Base-by-base conservation (phyloP, 2,797 vertebrate genomes). In the Pelobates cultripes region DNA sequence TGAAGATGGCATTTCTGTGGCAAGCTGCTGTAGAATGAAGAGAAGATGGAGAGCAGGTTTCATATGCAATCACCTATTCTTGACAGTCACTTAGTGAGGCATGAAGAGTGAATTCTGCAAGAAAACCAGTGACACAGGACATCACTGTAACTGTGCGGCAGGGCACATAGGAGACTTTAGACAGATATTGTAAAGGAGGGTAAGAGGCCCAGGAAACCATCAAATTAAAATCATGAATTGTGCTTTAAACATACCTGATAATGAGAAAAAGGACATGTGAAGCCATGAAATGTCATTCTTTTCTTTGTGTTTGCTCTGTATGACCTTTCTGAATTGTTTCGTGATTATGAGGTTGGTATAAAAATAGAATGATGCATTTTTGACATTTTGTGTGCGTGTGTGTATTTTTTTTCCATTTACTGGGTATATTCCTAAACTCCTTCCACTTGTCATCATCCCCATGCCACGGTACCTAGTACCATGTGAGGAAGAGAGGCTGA, bases 281-380 rank as follows among this genome's bases (percentile, higher is more conserved):
- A 60, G 61, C 43, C 42, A 44, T 47, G 63, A 83, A 82, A 82
- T 82, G 80, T 73, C 81, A 83, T 74, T 67, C 51, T 14, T 67
- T 13, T 74, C 40, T 78, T 78, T 43, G 15, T 67, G 28, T 75
- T 73, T 71, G 60, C 63, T 72, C 70, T 15, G 9, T 42, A 7
- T 78, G 75, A 83, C 81, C 74, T 82, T 82, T 77, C 28, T 45
- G 57, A 68, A 60, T 73, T 77, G 80, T 57, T 77, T 73, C 42
- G 60, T 77, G 55, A 68, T 71, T 77, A 77, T 60, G 60, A 17
- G 53, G 41, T 69, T 28, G 71, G 51, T 74, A 51, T 74, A 60
- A 64, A 70, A 78, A 83, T 78, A 68, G 76, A 61, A 51, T 69
- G 51, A 72, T n/a, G 43, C 41, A 17, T 60, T 78, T 57, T 73